phyloP scores from a whole-genome alignment of 1,140 invertebrate genomes.

The Caenorhabditis latens region DNA sequence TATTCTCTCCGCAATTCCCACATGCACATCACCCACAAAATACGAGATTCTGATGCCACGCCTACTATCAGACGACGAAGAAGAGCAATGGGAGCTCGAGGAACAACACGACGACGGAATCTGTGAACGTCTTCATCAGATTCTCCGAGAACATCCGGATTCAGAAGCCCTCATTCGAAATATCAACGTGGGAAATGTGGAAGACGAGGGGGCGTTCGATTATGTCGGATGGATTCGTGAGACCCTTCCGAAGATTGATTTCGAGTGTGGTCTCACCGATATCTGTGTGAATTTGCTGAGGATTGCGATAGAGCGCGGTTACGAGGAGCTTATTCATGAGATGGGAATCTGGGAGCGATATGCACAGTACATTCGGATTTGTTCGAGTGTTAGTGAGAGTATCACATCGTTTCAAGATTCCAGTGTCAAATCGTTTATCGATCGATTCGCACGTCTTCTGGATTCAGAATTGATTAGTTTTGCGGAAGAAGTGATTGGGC shows the following conservation, averaged over 20 bases:
- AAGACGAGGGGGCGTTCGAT: background rate
- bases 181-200: constrained; percentile 13
- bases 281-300: constrained; percentile 2
- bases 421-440: background rate
- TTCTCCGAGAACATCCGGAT: background rate
- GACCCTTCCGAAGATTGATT: constrained; percentile 36
- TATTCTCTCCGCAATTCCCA: constrained; percentile 13
- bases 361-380: constrained; percentile 34
- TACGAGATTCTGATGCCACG: constrained; percentile 32
- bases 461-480: constrained; percentile 2
- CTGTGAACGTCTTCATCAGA: background rate
- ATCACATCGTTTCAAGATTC: constrained; percentile 20
- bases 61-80: background rate
- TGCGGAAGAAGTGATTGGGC: background rate
- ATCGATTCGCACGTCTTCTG: background rate
- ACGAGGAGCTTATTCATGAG: background rate
- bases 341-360: constrained; percentile 33
- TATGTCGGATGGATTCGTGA: constrained; percentile 24
- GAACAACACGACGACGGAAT: background rate
- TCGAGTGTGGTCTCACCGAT: constrained; percentile 26
- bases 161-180: background rate
- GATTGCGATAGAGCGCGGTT: constrained; percentile 31
- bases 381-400: constrained; percentile 30
- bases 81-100: constrained; percentile 25
- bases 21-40: constrained; percentile 35